Conservation (phyloP, 2,113 vertebrate genomes). For the Orycteropus afer region DNA sequence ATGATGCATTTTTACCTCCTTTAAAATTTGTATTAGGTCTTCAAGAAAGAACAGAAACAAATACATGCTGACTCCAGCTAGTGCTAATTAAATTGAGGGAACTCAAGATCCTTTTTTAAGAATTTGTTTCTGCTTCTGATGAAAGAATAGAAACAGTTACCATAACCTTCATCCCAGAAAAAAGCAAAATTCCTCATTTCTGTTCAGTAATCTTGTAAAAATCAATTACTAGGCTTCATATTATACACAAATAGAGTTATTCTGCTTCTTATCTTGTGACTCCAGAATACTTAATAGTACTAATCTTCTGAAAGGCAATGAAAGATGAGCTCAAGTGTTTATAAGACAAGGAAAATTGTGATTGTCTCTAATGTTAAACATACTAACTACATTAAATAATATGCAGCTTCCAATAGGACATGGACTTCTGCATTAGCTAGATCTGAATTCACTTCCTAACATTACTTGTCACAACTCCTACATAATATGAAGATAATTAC, state of each 20-base stretch:
- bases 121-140: background rate
- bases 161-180: background rate
- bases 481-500: fast-evolving
- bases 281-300: background rate
- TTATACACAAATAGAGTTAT: background rate
- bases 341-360: fast-evolving
- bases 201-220: background rate
- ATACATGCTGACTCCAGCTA: background rate
- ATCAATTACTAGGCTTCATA: background rate
- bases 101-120: background rate
- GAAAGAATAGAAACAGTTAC: background rate
- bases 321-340: background rate
- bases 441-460: background rate
- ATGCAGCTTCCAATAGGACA: background rate
- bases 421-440: background rate
- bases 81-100: background rate
- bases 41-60: background rate
- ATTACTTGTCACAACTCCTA: fast-evolving
- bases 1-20: background rate
- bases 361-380: background rate
- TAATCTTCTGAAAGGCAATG: background rate
- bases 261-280: background rate
- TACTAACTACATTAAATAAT: background rate
- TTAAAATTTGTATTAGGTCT: background rate
- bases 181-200: background rate